Evolutionary conservation across 2,797 vertebrate genomes (phyloP).

Genomic region (Periophthalmus magnuspinnatus): DNA sequence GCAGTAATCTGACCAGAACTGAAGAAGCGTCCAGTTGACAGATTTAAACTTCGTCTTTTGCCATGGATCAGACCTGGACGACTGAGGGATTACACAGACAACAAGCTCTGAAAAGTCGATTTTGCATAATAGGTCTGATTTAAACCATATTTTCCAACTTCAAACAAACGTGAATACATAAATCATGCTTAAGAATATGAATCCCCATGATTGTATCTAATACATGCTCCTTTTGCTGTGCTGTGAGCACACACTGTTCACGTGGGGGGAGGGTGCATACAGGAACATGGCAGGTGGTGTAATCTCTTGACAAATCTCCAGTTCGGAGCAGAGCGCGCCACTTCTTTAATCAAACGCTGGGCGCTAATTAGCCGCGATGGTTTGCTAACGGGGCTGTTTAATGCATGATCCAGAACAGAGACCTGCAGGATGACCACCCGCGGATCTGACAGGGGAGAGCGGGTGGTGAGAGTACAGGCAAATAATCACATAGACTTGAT

Average conservation of each 20-base stretch:
- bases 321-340: not conserved
- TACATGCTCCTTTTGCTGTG: not conserved
- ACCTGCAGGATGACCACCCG: constrained; percentile 6
- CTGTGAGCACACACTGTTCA: not conserved
- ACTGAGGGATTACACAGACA: too few species aligned
- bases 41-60: too few species aligned
- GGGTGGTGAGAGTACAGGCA: not conserved
- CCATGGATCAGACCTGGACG: too few species aligned
- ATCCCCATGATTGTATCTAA: too few species aligned
- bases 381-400: constrained; percentile 4
- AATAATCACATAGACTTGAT: not conserved
- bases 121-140: too few species aligned
- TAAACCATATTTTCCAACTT: too few species aligned
- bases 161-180: too few species aligned
- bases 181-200: too few species aligned
- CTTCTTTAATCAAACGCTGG: not conserved
- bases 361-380: constrained; percentile 1
- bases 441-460: not conserved
- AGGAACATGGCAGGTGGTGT: constrained; percentile 49
- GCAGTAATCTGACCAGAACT: too few species aligned
- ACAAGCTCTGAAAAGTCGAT: too few species aligned
- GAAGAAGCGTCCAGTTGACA: too few species aligned
- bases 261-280: not conserved
- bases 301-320: constrained; percentile 54
- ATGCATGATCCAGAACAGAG: not conserved